Base-by-base conservation (phyloP, 2,113 vertebrate species). In the Chrysemys picta region DNA sequence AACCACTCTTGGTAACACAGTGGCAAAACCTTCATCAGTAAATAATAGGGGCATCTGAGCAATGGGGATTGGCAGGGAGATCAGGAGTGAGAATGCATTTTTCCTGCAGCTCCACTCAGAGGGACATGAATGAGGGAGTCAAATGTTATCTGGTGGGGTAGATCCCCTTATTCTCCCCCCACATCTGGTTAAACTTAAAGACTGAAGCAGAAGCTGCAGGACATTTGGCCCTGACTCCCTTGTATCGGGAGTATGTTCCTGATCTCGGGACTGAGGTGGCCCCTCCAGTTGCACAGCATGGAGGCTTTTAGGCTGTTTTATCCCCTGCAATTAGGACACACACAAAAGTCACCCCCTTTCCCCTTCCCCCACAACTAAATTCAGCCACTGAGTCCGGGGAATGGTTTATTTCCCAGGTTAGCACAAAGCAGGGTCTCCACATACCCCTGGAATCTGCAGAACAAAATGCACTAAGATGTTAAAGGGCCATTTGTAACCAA, bases 401-500 rank as follows among this genome's bases (percentile, higher is more conserved):
- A 88, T 91, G 95, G 96, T 95, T 98, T 97, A 97, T 97, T 98
- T 97, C 97, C 97, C 97, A 98, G 97, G 97, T 97, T 97, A 93
- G 95, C 96, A 96, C 97, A 97, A 96, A 97, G 93, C 95, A 91
- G 95, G 96, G 96, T 96, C 97, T 97, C 94, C 94, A 81, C 93
- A 59, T 96, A 96, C 88, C 97, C 97, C 97, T 95, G 97, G 50
- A 98, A 57, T 94, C 81, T 97, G 97, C 97, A 97, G 97, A 98
- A 97, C 97, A 98, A 98, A 97, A 98, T 87, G 91, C 96, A 95
- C 97, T 97, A 97, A 97, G 97, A 97, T 87, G 91, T 97, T 95
- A 93, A 96, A 97, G 96, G 97, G 97, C 97, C 97, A 97, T 98
- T 97, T 97, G 97, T 97, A 98, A 98, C 96, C 97, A 97, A 98